Base-by-base conservation (phyloP, 2,888 invertebrate genomes). In the Crioceris asparagi region DNA sequence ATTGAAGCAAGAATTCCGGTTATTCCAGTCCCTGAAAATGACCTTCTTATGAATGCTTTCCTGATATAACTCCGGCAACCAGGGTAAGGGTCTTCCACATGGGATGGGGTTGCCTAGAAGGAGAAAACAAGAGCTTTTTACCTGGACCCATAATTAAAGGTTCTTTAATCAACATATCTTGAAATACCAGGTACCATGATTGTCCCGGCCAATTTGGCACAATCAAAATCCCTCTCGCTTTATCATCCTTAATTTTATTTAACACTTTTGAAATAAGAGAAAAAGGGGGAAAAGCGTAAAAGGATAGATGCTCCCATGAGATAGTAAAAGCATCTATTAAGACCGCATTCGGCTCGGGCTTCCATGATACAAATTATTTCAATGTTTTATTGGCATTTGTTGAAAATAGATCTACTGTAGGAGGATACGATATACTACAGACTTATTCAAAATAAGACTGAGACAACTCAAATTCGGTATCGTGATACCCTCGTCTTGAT, bases 41-140 rank as follows among this genome's bases (percentile, higher is more conserved):
- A 35, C 29, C 43, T 43, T 39, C 23, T 30, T 32, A 12, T 21
- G 26, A 45, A 52, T 3, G 50, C 45, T 30, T 40, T 31, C 39
- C 45, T 25, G 53, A 54, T 42, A 50, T 46, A 25, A 14, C 43
- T 40, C 48, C 51, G 38, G 44, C 52, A 35, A 51, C 43, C 46
- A 55, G 48, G 41, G 46, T 44, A 48, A 55, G 44, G 11, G 16
- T 27, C 18, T 8, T 35, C 26, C 17, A 17, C 6, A 25, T 11
- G 4, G 25, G 25, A 12, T 25, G 25, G 4, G 25, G 25, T 4
- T n/a, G n/a, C 12, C 25, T 25, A 12, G 12, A 25, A 25, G 25
- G 25, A 25, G 25, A 25, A 25, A 18, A 19, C 2, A 32, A 14
- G 17, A 32, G 19, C 14, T 32, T n/a, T 19, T 17, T 32, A 19